phyloP scores from a whole-genome alignment of 2,888 invertebrate species.

The Melinopterus prodromus region DNA sequence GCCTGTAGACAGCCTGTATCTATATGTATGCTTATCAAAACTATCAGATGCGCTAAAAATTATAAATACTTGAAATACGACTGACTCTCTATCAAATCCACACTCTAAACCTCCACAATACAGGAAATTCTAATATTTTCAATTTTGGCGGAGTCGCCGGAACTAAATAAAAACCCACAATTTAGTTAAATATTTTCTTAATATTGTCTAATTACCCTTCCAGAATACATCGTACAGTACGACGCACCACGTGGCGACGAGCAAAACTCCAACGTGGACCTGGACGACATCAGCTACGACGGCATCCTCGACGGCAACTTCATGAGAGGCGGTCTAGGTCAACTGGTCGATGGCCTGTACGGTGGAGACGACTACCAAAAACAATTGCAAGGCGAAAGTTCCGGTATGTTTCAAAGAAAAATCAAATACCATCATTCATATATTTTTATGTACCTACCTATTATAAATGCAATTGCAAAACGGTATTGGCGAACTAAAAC shows the following conservation, averaged over 20 bases:
- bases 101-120: too few relatives aligned
- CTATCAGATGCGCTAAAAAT: too few relatives aligned
- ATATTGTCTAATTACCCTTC: conserved; percentile 39
- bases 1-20: too few relatives aligned
- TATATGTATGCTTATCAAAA: too few relatives aligned
- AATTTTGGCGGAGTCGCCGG: neutral
- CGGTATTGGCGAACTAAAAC: too few relatives aligned
- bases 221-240: conserved; percentile 75
- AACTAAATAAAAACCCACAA: neutral
- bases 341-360: conserved; percentile 78
- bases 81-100: too few relatives aligned
- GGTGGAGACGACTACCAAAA: conserved; percentile 74
- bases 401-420: conserved; percentile 58
- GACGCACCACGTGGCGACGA: conserved; percentile 72
- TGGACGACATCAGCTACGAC: conserved; percentile 85
- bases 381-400: conserved; percentile 66
- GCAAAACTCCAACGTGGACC: conserved; percentile 69
- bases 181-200: neutral
- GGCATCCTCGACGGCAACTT: conserved; percentile 67
- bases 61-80: too few relatives aligned
- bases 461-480: too few relatives aligned
- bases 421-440: neutral
- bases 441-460: too few relatives aligned
- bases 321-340: conserved; percentile 79
- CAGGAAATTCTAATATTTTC: neutral